A percentile compares a stretch with the other conserved stretches of the same genome.
Evolutionary conservation across 2,888 invertebrate species (phyloP).

Genomic region (Ormyrus labotus): DNA sequence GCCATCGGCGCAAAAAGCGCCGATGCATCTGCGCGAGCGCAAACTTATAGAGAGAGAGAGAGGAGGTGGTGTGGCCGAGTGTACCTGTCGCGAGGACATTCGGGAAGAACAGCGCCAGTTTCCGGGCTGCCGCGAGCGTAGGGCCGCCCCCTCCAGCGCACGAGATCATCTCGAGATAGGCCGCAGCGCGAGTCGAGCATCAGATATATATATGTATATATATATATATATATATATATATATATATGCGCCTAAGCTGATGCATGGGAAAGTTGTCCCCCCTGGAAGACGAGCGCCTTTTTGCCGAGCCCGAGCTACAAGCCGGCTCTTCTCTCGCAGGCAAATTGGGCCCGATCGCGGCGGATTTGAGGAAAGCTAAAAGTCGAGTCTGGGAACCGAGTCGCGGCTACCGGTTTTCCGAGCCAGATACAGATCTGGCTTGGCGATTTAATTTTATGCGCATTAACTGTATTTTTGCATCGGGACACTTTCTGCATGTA

Average conservation of each 20-base stretch:
- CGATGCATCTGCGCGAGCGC: constrained; percentile 29
- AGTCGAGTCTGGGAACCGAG: no score
- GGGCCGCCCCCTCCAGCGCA: constrained; percentile 42
- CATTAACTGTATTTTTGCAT: no score
- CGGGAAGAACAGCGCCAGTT: constrained; percentile 54
- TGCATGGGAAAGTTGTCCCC: constrained; percentile 53
- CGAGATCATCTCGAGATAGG: constrained; percentile 53
- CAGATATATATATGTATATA: constrained; percentile 31
- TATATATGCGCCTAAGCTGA: not conserved
- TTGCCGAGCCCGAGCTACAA: not conserved
- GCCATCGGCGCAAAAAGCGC: constrained; percentile 62
- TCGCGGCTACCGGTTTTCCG: no score
- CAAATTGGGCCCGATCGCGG: no score
- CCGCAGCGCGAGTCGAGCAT: constrained; percentile 23
- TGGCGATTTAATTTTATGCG: no score
- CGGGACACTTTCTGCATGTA: no score
- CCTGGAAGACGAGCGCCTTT: not conserved
- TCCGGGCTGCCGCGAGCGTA: constrained; percentile 40
- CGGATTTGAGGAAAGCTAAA: no score
- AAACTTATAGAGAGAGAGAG: constrained; percentile 11
- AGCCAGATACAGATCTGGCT: no score
- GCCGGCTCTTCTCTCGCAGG: not conserved
- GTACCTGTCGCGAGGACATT: constrained; percentile 60
- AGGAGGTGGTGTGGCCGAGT: constrained; percentile 3
- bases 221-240: not conserved